phyloP scores from a whole-genome alignment of 2,113 vertebrate species.

The Otocyon megalotis region DNA sequence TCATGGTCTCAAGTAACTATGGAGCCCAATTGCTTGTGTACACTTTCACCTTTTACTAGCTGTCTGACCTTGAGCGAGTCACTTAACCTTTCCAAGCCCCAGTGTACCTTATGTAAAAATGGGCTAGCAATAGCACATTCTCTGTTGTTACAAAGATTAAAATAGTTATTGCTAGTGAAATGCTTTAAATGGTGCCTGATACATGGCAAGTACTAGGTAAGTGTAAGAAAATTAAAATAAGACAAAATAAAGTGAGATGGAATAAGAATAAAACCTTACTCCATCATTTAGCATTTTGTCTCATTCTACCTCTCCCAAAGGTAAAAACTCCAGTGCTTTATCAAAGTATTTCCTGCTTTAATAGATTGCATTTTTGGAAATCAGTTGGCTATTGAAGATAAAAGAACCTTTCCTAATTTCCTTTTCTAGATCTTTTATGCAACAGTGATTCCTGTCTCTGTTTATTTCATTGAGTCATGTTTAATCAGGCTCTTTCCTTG shows the following conservation, averaged over 20 bases:
- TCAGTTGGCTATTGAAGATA: background rate
- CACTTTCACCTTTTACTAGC: background rate
- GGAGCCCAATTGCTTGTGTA: background rate
- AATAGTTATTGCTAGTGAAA: background rate
- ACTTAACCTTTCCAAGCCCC: background rate
- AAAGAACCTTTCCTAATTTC: background rate
- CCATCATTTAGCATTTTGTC: background rate
- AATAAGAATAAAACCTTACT: constrained; percentile 19
- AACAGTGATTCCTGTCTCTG: background rate
- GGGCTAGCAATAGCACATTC: background rate
- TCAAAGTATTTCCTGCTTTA: background rate
- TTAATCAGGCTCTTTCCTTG: background rate
- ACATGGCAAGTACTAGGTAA: background rate
- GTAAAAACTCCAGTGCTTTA: background rate
- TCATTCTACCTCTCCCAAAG: constrained; percentile 24
- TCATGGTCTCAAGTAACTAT: background rate
- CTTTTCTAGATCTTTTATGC: background rate
- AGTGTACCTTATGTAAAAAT: background rate
- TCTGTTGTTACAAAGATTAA: background rate
- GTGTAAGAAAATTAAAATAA: background rate
- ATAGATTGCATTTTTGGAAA: background rate
- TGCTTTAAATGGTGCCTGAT: background rate
- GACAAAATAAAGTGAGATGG: background rate
- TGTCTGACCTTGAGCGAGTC: background rate
- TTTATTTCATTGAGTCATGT: background rate